Conservation (phyloP, 2,113 vertebrate genomes). For the Hippocampus barbouri region DNA sequence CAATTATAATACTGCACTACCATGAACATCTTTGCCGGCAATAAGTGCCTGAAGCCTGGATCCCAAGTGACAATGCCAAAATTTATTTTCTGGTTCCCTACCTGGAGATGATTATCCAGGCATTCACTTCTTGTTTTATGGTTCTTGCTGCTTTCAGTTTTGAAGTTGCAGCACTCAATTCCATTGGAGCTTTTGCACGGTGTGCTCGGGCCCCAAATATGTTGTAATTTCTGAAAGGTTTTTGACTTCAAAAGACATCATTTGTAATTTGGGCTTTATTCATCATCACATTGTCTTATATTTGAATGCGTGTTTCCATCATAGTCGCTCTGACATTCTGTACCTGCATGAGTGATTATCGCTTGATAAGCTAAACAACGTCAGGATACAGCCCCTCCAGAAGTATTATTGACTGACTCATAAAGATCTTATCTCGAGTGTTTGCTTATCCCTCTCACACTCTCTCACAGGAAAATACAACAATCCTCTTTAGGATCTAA, state of each 20-base stretch:
- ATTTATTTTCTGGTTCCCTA: too few relatives aligned
- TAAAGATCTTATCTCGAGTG: conserved; percentile 5
- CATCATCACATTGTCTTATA: neutral
- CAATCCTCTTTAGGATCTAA: neutral
- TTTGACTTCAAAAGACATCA: neutral
- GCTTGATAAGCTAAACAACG: neutral
- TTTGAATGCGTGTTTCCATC: conserved; percentile 4
- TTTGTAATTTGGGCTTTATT: neutral
- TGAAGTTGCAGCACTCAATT: neutral
- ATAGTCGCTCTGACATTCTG: neutral
- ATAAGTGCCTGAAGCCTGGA: neutral
- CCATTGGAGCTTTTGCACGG: neutral
- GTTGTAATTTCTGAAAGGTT: neutral
- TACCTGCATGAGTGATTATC: neutral
- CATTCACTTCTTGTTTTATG: neutral
- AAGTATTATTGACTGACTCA: neutral
- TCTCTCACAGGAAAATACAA: conserved; percentile 3
- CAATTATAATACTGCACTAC: too few relatives aligned
- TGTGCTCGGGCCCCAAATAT: neutral
- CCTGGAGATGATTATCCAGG: too few relatives aligned
- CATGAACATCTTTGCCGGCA: neutral
- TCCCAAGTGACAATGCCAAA: neutral
- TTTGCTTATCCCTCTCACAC: neutral
- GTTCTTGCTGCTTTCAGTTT: neutral
- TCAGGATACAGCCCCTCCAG: neutral